Base-by-base conservation (phyloP, 1,140 invertebrate genomes). In the Hypothenemus hampei region DNA sequence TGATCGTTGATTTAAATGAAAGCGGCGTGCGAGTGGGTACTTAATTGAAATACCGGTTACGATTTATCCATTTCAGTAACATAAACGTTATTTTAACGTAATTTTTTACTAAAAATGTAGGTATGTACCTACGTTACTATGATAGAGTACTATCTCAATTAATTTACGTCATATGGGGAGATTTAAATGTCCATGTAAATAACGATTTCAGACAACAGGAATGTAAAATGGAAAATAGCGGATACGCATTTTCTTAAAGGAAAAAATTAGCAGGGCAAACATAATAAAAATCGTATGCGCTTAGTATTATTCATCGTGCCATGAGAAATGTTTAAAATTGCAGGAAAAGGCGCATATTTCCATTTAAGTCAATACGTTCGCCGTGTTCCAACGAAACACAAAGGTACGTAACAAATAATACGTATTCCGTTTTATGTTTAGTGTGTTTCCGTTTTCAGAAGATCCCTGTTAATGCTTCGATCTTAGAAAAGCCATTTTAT, bases 341-440 rank as follows among this genome's bases (percentile, higher is more conserved):
- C 26, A 46, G 43, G 26, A 31, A 31, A 31, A 46, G 26, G 23
- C 23, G 24, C 11, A 46, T 46, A 46, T 46, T 46, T 46, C 43
- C 43, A 29, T 46, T 46, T 46, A 46, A 15, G 24, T n/a, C 26
- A 29, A n/a, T n/a, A n/a, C n/a, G n/a, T n/a, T n/a, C n/a, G n/a
- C 0, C 19, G 22, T 22, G 40, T 22, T 44, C 19, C 21, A 15
- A 19, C n/a, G 18, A 26, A 46, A 46, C 20, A 46, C 43, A 46
- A 46, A 46, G 43, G 23, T 19, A 46, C 43, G 31, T 46, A 29
- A 46, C 43, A 46, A 46, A 46, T 46, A 46, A 46, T 46, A 46
- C 26, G 20, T 19, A 18, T 19, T 46, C 31, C 26, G 20, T n/a
- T 46, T 46, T 46, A 46, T 29, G n/a, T 46, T 18, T 16, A 23